phyloP scores from a whole-genome alignment of 2,797 vertebrate species.

The Sebastes itinus region DNA sequence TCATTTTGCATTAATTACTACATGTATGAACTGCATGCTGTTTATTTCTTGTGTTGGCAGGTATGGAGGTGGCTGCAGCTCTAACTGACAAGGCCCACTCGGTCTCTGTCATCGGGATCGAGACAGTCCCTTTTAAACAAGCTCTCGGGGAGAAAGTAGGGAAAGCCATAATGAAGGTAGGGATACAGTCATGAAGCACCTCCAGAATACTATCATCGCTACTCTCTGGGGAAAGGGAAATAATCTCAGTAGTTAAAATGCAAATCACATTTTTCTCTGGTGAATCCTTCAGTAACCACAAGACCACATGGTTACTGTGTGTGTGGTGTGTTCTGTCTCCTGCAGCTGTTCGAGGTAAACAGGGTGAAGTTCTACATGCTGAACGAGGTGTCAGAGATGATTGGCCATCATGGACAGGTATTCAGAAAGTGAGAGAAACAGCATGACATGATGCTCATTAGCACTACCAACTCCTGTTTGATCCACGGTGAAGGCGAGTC shows the following conservation, averaged over 20 bases:
- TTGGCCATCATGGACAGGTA: constrained; percentile 98
- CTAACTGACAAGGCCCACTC: constrained; percentile 96
- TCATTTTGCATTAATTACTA: background rate
- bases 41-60: constrained; percentile 70
- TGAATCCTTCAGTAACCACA: constrained; percentile 13
- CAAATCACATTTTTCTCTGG: constrained; percentile 19
- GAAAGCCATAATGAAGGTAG: constrained; percentile 95
- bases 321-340: constrained; percentile 7
- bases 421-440: constrained; percentile 86
- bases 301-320: background rate
- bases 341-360: constrained; percentile 94
- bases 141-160: constrained; percentile 95
- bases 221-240: constrained; percentile 1
- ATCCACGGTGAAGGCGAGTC: background rate
- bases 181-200: background rate
- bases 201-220: constrained; percentile 11
- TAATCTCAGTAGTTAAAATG: constrained; percentile 20
- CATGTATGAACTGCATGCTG: background rate
- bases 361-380: constrained; percentile 99
- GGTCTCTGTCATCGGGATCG: constrained; percentile 93
- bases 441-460: constrained; percentile 66
- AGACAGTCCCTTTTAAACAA: constrained; percentile 92
- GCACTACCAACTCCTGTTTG: constrained; percentile 12
- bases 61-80: constrained; percentile 97
- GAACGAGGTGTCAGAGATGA: constrained; percentile 95